phyloP scores from a whole-genome alignment of 2,888 invertebrate species.

The Microctonus brassicae region DNA sequence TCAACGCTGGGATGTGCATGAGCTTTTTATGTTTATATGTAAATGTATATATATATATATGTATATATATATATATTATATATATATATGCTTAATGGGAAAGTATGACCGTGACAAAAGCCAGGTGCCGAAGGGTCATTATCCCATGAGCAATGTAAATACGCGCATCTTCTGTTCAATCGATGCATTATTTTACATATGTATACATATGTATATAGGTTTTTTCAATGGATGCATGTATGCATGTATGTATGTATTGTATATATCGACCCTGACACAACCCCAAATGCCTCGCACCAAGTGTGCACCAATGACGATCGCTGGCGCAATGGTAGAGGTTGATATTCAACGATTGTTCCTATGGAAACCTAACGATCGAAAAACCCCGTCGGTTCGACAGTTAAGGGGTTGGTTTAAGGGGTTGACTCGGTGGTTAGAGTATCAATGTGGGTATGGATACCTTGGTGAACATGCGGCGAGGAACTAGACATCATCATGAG shows the following conservation, averaged over 20 bases:
- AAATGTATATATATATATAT: constrained; percentile 33
- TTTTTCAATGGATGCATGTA: neutral
- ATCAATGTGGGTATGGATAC: constrained; percentile 40
- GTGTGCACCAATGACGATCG: constrained; percentile 31
- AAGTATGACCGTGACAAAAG: constrained; percentile 45
- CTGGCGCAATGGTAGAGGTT: constrained; percentile 25
- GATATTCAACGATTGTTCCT: constrained; percentile 60
- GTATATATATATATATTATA: constrained; percentile 23
- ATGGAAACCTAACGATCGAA: constrained; percentile 64
- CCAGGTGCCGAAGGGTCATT: constrained; percentile 63
- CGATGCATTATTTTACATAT: neutral
- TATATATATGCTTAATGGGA: neutral
- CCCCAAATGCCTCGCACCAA: neutral
- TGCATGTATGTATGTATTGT: constrained; percentile 51
- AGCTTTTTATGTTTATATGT: neutral
- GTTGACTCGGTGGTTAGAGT: constrained; percentile 16
- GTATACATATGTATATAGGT: neutral
- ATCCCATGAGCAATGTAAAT: constrained; percentile 53
- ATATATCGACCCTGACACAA: constrained; percentile 57
- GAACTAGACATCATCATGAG: constrained; percentile 30
- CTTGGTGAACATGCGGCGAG: constrained; percentile 41
- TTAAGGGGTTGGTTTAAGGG: constrained; percentile 44
- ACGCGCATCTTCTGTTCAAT: constrained; percentile 11
- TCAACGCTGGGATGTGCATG: neutral
- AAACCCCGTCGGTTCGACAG: constrained; percentile 29